Evolutionary conservation across 1,140 invertebrate genomes (phyloP).

Genomic region (Ylistrum balloti): DNA sequence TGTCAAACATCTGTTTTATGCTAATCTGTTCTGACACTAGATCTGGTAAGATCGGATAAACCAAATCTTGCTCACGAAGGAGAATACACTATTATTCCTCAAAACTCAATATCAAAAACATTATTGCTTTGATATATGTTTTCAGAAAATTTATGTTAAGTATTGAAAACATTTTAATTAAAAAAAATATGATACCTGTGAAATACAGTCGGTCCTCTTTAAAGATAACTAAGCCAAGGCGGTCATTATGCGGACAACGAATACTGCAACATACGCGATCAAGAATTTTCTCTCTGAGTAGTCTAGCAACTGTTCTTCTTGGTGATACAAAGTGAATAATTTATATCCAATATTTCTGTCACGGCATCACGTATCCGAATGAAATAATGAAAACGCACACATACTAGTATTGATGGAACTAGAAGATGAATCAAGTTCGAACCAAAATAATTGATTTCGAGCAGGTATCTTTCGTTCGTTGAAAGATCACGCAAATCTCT

Average conservation of each 20-base stretch:
- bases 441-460: background rate
- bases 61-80: too few species aligned
- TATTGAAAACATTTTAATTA: too few species aligned
- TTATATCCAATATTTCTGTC: background rate
- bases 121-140: too few species aligned
- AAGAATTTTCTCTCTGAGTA: background rate
- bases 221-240: background rate
- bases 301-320: background rate
- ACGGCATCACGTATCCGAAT: background rate
- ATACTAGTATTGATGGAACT: background rate
- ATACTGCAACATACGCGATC: background rate
- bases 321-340: conserved; percentile 3
- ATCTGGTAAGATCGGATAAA: too few species aligned
- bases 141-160: too few species aligned
- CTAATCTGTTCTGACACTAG: too few species aligned
- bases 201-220: background rate
- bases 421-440: background rate
- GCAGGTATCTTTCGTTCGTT: background rate
- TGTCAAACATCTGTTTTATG: too few species aligned
- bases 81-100: too few species aligned
- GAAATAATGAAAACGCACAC: background rate
- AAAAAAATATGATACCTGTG: too few species aligned
- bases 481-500: background rate
- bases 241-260: background rate
- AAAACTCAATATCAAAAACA: too few species aligned